Percentiles rank a stretch among this genome's conserved stretches.
Conservation (phyloP, 2,113 vertebrate genomes). For the Poeciliopsis retropinna region DNA sequence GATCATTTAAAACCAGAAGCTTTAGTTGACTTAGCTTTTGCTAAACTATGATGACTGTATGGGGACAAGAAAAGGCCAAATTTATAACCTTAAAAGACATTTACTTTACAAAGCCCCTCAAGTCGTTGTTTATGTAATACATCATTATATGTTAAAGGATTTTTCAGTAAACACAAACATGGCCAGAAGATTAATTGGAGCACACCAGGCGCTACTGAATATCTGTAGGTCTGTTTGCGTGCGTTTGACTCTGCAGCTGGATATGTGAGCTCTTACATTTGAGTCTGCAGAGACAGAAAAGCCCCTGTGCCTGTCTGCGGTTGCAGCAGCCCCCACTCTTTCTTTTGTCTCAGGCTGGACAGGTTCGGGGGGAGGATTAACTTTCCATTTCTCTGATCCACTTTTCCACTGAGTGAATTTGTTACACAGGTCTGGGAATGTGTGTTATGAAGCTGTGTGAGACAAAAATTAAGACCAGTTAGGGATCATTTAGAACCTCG, state of each 20-base stretch:
- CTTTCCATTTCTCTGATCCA: conserved; percentile 77
- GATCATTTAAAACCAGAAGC: too few relatives aligned
- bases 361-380: conserved; percentile 70
- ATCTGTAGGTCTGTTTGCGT: neutral
- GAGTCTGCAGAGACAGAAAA: conserved; percentile 50
- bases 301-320: conserved; percentile 25
- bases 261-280: conserved; percentile 20
- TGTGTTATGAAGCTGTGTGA: conserved; percentile 57
- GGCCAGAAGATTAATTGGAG: neutral
- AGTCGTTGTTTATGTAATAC: too few relatives aligned
- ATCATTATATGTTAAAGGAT: neutral
- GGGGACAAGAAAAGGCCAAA: too few relatives aligned
- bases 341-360: conserved; percentile 43
- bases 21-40: too few relatives aligned
- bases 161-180: conserved; percentile 2
- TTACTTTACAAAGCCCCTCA: too few relatives aligned
- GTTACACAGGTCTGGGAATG: conserved; percentile 63
- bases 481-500: conserved; percentile 52
- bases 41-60: too few relatives aligned
- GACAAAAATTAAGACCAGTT: conserved; percentile 68
- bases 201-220: neutral
- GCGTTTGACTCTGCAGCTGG: conserved; percentile 24
- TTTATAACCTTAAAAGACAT: too few relatives aligned
- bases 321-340: conserved; percentile 24
- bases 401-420: conserved; percentile 70